Conservation (phyloP, 2,888 invertebrate genomes). For the Anagyrus pseudococci region DNA sequence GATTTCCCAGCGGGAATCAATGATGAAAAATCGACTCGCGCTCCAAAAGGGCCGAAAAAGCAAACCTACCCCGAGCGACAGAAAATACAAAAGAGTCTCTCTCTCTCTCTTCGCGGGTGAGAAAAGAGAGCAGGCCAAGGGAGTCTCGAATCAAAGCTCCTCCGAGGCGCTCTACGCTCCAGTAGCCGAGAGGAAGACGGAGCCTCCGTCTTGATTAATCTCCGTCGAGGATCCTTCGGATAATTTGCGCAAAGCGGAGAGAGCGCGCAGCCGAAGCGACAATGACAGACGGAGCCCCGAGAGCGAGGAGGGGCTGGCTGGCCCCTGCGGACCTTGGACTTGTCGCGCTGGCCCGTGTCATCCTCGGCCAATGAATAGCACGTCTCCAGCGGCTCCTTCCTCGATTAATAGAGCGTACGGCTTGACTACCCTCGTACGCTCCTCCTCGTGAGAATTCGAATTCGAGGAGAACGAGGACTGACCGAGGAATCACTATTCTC, state of each 20-base stretch:
- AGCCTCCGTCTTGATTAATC: constrained; percentile 26
- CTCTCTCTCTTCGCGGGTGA: too few species aligned
- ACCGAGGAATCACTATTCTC: too few species aligned
- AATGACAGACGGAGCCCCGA: constrained; percentile 24
- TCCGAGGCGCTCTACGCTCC: too few species aligned
- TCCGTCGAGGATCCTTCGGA: constrained; percentile 21
- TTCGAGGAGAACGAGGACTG: too few species aligned
- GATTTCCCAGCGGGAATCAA: too few species aligned
- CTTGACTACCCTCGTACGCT: constrained; percentile 4
- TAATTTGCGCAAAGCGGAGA: constrained; percentile 23
- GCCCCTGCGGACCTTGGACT: constrained; percentile 42
- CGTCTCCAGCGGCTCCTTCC: constrained; percentile 43
- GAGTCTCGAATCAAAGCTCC: too few species aligned
- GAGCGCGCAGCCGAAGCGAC: constrained; percentile 6
- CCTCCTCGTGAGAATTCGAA: constrained; percentile 42
- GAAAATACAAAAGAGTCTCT: too few species aligned
- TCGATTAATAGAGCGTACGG: constrained; percentile 47
- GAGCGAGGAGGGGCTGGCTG: constrained; percentile 12
- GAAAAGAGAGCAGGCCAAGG: too few species aligned
- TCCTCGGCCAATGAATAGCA: constrained; percentile 43
- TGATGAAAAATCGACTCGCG: too few species aligned
- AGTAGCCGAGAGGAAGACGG: too few species aligned
- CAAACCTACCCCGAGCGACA: too few species aligned
- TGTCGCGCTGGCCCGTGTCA: constrained; percentile 44
- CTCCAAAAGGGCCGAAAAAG: too few species aligned